A percentile compares a stretch with the other conserved stretches of the same genome.
Evolutionary conservation across 2,113 vertebrate species (phyloP).

Genomic region (Oryzias curvinotus): DNA sequence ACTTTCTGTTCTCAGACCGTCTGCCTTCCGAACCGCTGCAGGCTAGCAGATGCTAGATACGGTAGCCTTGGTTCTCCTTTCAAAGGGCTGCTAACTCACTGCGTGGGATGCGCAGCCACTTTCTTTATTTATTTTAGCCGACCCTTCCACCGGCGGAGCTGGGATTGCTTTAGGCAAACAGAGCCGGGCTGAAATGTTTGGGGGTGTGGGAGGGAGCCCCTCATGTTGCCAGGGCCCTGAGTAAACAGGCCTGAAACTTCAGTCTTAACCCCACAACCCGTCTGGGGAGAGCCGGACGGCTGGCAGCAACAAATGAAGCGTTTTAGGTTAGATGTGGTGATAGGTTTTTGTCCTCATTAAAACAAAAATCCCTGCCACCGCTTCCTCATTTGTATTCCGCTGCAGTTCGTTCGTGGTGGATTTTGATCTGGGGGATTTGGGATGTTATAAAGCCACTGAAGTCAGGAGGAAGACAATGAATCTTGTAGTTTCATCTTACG

Average conservation of each 20-base stretch:
- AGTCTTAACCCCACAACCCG: slow-evolving; percentile 57
- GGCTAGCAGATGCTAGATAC: slow-evolving; percentile 69
- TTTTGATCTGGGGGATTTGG: slow-evolving; percentile 69
- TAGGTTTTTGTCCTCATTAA: slow-evolving; percentile 80
- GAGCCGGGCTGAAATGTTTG: slow-evolving; percentile 70
- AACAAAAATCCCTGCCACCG: slow-evolving; percentile 71
- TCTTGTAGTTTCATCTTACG: slow-evolving; percentile 39
- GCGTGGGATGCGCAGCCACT: slow-evolving; percentile 68
- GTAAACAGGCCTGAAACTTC: slow-evolving; percentile 47
- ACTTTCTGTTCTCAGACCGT: slow-evolving; percentile 67
- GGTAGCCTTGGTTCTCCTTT: slow-evolving; percentile 63
- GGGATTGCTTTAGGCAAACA: slow-evolving; percentile 67
- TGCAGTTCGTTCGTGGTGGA: slow-evolving; percentile 57
- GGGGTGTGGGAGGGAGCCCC: slow-evolving; percentile 67
- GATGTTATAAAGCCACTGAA: slow-evolving; percentile 57
- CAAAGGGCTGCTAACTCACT: slow-evolving; percentile 58
- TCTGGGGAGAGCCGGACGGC: slow-evolving; percentile 62
- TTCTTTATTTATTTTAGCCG: slow-evolving; percentile 79
- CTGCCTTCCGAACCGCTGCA: slow-evolving; percentile 56
- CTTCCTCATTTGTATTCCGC: slow-evolving; percentile 75
- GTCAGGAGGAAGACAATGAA: slow-evolving; percentile 42
- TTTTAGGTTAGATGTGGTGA: slow-evolving; percentile 76
- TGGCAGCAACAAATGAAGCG: slow-evolving; percentile 72
- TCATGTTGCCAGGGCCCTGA: slow-evolving; percentile 55
- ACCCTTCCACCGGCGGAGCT: slow-evolving; percentile 66